Evolutionary conservation across 2,113 vertebrate genomes (phyloP), one percentile per base, ranked within the genome.

Genomic region (Narcine bancroftii): DNA sequence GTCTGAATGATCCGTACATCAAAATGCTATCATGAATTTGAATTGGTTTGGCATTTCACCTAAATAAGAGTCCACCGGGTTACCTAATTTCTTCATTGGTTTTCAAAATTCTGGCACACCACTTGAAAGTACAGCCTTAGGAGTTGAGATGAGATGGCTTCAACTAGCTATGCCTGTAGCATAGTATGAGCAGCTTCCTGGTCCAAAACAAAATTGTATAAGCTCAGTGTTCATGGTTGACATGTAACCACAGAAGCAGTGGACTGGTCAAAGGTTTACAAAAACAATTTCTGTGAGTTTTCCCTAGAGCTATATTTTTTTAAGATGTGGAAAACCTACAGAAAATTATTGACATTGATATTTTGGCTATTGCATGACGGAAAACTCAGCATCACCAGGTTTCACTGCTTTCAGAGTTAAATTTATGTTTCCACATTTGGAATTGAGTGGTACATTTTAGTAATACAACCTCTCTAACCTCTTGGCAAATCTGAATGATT

Each of bases 401-500:
- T 81, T 50, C 6, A 47, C 76, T 47, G 39, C 77, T 76, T 47
- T 19, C 45, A 50, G 24, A 33, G 9, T 53, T 83, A 50, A 83
- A 83, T n/a, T 56, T 83, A 56, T n/a, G 79, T 56, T 83, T 83
- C 47, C 79, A 29, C 79, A 77, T 83, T 53, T n/a, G 47, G 50
- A 56, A 85, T 33, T 56, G 13, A 56, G n/a, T 85, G 50, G 33
- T 85, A 85, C 36, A 85, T 36, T 85, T 85, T 85, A 85, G 81
- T 60, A n/a, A 60, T 36, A 60, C 9, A 85, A 60, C 15, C 13
- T 60, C 36, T 60, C 56, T 85, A n/a, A 85, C 19, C 33, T 60
- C 53, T 60, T 85, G n/a, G 81, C 17, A 36, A 60, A 60, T 0
- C 47, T 83, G n/a, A 36, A 36, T 85, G 29, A 60, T 60, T 85